Conservation (phyloP, 2,113 vertebrate species). For the Pica pica region DNA sequence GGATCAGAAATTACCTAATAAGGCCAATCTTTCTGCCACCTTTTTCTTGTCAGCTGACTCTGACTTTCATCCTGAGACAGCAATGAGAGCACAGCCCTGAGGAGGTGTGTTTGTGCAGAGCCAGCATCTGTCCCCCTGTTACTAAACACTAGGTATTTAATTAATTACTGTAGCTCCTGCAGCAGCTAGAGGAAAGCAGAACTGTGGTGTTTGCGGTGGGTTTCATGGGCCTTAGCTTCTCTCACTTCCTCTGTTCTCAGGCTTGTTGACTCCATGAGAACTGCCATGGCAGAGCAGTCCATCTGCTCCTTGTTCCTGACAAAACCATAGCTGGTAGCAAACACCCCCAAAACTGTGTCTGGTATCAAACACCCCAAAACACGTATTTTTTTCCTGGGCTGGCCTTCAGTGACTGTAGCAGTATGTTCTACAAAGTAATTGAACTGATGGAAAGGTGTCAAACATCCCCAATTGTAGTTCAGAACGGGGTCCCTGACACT, state of each 20-base stretch:
- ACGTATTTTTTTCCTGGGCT: background rate
- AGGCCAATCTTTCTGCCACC: background rate
- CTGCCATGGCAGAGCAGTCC: background rate
- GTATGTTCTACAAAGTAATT: background rate
- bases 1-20: background rate
- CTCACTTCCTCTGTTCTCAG: background rate
- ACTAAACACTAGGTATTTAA: background rate
- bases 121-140: background rate
- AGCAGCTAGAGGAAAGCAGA: background rate
- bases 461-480: accelerated
- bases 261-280: background rate
- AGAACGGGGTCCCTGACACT: background rate
- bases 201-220: background rate
- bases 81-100: background rate
- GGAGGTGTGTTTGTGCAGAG: background rate
- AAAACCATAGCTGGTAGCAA: background rate
- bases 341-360: background rate
- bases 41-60: background rate
- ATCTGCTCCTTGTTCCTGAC: background rate
- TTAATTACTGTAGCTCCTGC: background rate
- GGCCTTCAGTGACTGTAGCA: background rate
- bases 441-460: background rate
- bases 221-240: background rate
- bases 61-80: background rate
- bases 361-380: background rate